phyloP scores from a whole-genome alignment of 2,113 vertebrate genomes.

The Nibea albiflora region DNA sequence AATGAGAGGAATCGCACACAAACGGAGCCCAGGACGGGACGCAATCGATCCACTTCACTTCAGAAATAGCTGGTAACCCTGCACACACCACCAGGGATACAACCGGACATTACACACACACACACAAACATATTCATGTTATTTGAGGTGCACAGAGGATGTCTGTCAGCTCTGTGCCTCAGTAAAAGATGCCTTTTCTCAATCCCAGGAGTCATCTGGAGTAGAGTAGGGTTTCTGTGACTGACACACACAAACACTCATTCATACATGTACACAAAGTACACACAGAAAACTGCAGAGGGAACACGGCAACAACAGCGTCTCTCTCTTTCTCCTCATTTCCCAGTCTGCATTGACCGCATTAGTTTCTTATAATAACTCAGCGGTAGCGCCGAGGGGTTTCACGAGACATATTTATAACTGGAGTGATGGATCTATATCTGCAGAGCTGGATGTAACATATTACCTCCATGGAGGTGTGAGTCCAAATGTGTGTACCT shows the following conservation, averaged over 20 bases:
- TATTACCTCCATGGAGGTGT: constrained; percentile 2
- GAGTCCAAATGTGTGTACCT: not conserved
- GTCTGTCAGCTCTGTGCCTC: not conserved
- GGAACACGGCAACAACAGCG: not conserved
- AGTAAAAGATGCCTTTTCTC: not conserved
- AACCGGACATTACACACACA: not conserved
- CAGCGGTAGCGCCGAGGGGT: constrained; percentile 32
- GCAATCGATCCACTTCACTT: constrained; percentile 25
- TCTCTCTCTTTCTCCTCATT: constrained; percentile 19
- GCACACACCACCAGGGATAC: not conserved
- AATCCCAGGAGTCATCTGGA: constrained; percentile 17
- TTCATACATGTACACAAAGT: not conserved
- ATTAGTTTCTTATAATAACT: constrained; percentile 59
- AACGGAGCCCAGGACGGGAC: not conserved
- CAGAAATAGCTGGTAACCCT: constrained; percentile 35
- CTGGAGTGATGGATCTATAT: constrained; percentile 47
- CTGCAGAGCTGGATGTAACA: constrained; percentile 5
- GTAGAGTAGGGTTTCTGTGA: constrained; percentile 19
- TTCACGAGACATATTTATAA: constrained; percentile 49
- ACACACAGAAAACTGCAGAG: not conserved
- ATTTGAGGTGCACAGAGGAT: constrained; percentile 30
- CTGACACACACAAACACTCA: constrained; percentile 5
- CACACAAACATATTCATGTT: not conserved
- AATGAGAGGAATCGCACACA: not conserved
- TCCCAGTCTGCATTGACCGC: constrained; percentile 29